phyloP scores from a whole-genome alignment of 2,113 vertebrate genomes.

The Zapus hudsonius region DNA sequence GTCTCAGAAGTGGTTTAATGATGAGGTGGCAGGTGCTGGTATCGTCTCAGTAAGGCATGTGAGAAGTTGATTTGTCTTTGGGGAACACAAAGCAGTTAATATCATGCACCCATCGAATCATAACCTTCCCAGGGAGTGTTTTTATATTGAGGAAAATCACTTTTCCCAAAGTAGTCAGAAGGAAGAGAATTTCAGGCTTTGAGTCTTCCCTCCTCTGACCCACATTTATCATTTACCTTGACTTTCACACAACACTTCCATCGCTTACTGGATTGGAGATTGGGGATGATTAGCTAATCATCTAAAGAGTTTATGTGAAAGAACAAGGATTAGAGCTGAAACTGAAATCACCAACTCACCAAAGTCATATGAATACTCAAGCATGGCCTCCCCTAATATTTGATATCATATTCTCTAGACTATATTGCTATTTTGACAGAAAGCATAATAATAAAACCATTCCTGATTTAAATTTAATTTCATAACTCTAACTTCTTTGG shows the following conservation, averaged over 20 bases:
- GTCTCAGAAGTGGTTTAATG: neutral
- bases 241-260: too few relatives aligned
- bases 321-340: neutral
- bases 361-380: constrained; percentile 3
- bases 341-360: neutral
- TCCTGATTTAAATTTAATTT: constrained; percentile 13
- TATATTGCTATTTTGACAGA: constrained; percentile 2
- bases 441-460: neutral
- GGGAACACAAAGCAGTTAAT: neutral
- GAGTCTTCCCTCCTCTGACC: neutral
- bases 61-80: neutral
- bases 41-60: neutral
- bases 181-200: neutral
- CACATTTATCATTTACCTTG: neutral
- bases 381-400: neutral
- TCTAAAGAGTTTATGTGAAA: neutral
- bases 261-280: too few relatives aligned
- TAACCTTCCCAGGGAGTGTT: neutral
- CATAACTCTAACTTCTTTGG: constrained; percentile 10
- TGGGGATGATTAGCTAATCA: neutral
- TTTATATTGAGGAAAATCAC: neutral
- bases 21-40: neutral
- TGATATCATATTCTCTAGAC: neutral
- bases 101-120: neutral
- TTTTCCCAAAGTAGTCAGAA: neutral